Percentiles rank a stretch among this genome's conserved stretches.
Conservation (phyloP, 2,113 vertebrate genomes). For the Cynopterus brachyotis region DNA sequence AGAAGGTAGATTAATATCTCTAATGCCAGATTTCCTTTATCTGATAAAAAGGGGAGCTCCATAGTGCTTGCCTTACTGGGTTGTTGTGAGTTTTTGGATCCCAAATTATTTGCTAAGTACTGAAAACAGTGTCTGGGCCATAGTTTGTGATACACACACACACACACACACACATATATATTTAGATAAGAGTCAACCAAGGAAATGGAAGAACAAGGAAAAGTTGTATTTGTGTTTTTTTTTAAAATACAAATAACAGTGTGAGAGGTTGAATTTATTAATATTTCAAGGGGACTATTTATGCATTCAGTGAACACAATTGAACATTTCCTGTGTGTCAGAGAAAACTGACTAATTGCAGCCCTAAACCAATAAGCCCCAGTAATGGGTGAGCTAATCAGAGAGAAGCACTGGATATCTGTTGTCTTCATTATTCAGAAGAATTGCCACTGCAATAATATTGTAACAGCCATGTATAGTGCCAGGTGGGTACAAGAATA, state of each 20-base stretch:
- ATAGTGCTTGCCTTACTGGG: background rate
- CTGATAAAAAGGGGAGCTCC: background rate
- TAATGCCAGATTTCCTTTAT: background rate
- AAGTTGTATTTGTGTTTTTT: background rate
- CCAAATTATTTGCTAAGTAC: background rate
- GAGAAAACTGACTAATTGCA: background rate
- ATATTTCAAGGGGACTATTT: background rate
- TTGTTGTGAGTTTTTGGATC: background rate
- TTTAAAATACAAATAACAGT: background rate
- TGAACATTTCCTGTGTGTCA: background rate
- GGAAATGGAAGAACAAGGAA: background rate
- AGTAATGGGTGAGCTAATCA: background rate
- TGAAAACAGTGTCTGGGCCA: background rate
- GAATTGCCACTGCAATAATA: background rate
- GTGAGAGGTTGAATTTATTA: background rate
- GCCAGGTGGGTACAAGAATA: too few relatives aligned
- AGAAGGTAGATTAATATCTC: background rate
- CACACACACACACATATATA: too few relatives aligned
- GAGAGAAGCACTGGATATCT: background rate
- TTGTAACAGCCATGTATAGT: too few relatives aligned
- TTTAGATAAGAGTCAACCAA: background rate
- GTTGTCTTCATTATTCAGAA: background rate
- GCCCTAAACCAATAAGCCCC: background rate
- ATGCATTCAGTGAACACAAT: background rate
- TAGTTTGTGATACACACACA: rapidly evolving